Percentiles rank a stretch among this genome's conserved stretches.
Conservation (phyloP, 2,797 vertebrate genomes). For the Prunella strophiata region DNA sequence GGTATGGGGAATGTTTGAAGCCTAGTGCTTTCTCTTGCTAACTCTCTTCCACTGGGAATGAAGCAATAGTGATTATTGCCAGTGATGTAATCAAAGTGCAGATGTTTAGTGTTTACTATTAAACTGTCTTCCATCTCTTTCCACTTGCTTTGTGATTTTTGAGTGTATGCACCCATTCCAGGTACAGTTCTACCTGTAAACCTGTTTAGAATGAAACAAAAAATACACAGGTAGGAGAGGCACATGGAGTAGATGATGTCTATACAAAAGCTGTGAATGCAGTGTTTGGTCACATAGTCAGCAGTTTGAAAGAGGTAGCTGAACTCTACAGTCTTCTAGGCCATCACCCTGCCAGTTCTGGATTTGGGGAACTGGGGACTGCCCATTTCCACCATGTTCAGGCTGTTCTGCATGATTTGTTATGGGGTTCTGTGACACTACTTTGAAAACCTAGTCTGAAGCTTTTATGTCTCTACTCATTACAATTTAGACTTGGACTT, state of each 20-base stretch:
- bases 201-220: neutral
- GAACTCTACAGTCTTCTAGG: neutral
- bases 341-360: neutral
- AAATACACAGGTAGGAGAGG: neutral
- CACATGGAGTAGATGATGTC: neutral
- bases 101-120: neutral
- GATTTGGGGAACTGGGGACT: too few relatives aligned
- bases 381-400: neutral
- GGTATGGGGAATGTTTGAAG: neutral
- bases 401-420: neutral
- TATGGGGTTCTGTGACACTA: neutral
- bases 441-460: neutral
- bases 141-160: neutral
- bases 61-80: neutral
- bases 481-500: neutral
- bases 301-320: neutral
- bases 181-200: neutral
- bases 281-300: neutral
- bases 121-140: slow-evolving; percentile 11
- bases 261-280: neutral
- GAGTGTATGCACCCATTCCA: neutral
- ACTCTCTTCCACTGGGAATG: neutral
- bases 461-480: neutral
- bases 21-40: neutral
- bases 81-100: neutral